These are phyloP conservation scores for Nasonia vitripennis DNA, from an alignment of 1,140 invertebrate genomes.

Conservation along the genomic window DNA sequence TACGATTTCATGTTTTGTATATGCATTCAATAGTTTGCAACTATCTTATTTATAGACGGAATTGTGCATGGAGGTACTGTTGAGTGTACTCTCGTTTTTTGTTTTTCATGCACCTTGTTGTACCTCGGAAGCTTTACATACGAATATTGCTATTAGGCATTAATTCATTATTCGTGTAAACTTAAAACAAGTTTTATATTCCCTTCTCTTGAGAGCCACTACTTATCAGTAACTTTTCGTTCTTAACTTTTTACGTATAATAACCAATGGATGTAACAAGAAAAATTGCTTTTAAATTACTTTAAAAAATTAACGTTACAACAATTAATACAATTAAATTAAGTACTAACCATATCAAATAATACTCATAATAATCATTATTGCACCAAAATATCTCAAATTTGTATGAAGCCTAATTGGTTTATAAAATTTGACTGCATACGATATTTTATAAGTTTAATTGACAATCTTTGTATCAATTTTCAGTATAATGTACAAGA, in stretches of 20 bases:
- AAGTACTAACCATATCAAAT: not conserved
- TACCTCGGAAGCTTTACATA: not conserved
- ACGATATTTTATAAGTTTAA: not conserved
- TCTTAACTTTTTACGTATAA: not conserved
- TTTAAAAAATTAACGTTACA: not conserved
- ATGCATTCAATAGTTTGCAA: conserved; percentile 66
- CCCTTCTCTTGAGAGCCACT: not conserved
- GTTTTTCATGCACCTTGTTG: not conserved
- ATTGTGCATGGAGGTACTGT: conserved; percentile 65
- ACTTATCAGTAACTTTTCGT: not conserved
- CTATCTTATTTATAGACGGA: conserved; percentile 67
- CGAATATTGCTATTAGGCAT: conserved; percentile 16
- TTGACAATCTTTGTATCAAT: not conserved
- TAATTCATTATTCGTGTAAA: not conserved
- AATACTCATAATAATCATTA: not conserved
- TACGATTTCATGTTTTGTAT: conserved; percentile 56
- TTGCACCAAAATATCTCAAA: not conserved
- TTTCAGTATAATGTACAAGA: not conserved
- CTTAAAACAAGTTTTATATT: not conserved
- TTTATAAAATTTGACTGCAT: not conserved
- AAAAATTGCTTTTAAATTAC: not conserved
- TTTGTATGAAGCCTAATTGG: not conserved
- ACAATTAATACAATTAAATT: not conserved
- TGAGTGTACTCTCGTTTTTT: conserved; percentile 12
- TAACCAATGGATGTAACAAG: not conserved